Base-by-base conservation (phyloP, 1,140 invertebrate species). In the Aphaenogaster ashmeadi region DNA sequence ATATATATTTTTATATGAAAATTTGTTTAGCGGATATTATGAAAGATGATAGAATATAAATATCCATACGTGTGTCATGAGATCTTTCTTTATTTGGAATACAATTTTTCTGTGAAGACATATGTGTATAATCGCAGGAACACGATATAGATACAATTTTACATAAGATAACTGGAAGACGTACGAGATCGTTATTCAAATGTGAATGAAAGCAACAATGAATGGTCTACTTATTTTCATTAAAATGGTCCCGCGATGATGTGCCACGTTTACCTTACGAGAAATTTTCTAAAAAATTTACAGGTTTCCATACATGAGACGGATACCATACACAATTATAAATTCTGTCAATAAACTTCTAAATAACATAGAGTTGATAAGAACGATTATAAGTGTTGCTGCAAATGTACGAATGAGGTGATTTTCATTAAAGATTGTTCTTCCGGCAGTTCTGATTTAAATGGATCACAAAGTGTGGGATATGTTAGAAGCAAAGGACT, bases 91-190 rank as follows among this genome's bases (percentile, higher is more conserved):
- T 92, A 92, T 92, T 92, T 72, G 66, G 86, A 88, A 74, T 91
- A 92, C 83, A 92, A 78, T 67, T 36, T 78, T 89, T 85, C 86
- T 64, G 74, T 87, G 69, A 90, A 89, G 87, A 89, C 52, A 86
- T 67, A 56, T 27, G 21, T 27, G 41, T 47, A 27, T 83, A 74
- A 87, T 91, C 80, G 69, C 90, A 91, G 84, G 80, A 91, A 60
- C 87, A 88, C 62, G 84, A 87, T 86, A 69, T 62, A 81, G 66
- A 88, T 41, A 80, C 79, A 90, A 91, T 74, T 71, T 66, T 66
- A 54, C 74, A 66, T 89, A 69, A 87, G 84, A 88, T 89, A 74
- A 89, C 64, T 92, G 92, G 92, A 93, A 93, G 91, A 92, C 92
- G 81, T 91, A 92, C 88, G 78, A 93, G 92, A 91, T 91, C 86